Percentiles rank a stretch among this genome's conserved stretches.
phyloP scores from a whole-genome alignment of 2,888 invertebrate species.

The Hydrotaea cyrtoneurina region DNA sequence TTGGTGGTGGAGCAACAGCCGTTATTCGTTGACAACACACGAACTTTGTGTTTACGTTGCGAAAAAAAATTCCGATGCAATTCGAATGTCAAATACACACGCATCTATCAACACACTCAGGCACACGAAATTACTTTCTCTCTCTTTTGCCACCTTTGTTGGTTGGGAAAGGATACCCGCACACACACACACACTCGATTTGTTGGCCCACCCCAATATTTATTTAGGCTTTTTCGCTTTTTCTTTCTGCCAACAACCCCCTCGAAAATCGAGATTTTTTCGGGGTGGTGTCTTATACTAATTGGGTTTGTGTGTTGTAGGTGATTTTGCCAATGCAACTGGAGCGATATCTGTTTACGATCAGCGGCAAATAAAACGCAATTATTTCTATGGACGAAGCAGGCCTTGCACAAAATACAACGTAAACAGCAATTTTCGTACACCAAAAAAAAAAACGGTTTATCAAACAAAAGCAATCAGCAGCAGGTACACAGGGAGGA shows the following conservation, averaged over 20 bases:
- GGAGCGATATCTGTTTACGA: background rate
- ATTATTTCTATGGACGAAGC: background rate
- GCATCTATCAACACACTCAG: background rate
- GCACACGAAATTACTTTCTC: conserved; percentile 26
- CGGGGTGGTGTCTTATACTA: background rate
- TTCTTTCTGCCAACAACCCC: conserved; percentile 26
- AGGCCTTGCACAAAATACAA: background rate
- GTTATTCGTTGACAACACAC: conserved; percentile 2
- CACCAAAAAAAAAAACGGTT: background rate
- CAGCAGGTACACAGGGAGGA: background rate
- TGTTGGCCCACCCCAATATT: conserved; percentile 42
- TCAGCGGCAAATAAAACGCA: background rate
- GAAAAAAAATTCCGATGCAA: conserved; percentile 44
- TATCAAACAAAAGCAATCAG: background rate
- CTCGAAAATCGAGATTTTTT: background rate
- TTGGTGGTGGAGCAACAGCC: conserved; percentile 21
- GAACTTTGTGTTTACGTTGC: conserved; percentile 20
- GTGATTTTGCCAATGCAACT: background rate
- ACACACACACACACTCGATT: background rate
- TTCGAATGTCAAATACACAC: conserved; percentile 41
- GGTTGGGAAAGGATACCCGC: conserved; percentile 3
- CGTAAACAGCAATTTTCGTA: no score
- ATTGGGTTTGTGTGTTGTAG: background rate
- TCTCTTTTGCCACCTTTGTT: background rate
- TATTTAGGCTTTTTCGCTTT: background rate